Conservation (phyloP, 2,797 vertebrate genomes). For the Hypotaenidia philippensis region DNA sequence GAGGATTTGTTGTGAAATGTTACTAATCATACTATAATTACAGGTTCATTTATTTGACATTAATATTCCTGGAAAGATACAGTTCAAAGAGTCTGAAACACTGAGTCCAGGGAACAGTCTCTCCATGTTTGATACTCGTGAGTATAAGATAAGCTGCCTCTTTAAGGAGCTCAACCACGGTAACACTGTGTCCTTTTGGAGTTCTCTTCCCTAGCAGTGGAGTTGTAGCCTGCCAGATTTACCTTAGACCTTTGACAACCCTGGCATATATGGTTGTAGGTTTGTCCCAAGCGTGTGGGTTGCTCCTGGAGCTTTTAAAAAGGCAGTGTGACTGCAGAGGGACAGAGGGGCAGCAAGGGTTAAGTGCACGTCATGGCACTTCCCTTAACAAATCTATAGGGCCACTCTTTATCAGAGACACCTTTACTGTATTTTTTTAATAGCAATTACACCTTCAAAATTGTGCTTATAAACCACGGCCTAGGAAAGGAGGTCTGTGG, state of each 20-base stretch:
- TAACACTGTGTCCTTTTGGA: not conserved
- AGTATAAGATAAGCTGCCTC: constrained; percentile 73
- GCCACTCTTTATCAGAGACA: not conserved
- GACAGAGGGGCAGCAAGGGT: not conserved
- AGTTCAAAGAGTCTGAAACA: constrained; percentile 95
- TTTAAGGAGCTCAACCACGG: not conserved
- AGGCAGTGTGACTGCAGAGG: not conserved
- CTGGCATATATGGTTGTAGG: not conserved
- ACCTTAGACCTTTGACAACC: not conserved
- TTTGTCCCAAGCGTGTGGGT: not conserved
- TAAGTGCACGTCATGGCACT: not conserved
- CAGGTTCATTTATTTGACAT: constrained; percentile 98
- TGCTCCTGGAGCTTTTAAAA: not conserved
- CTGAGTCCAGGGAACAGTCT: constrained; percentile 89
- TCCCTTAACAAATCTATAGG: not conserved
- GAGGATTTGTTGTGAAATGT: not conserved
- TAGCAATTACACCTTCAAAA: not conserved
- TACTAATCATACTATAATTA: constrained; percentile 21
- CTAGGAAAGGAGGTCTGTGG: not conserved
- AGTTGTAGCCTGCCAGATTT: not conserved
- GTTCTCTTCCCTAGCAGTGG: not conserved
- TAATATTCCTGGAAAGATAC: constrained; percentile 93
- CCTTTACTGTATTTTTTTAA: not conserved
- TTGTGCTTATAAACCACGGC: not conserved
- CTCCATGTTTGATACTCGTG: constrained; percentile 93